Conservation (phyloP, 2,797 vertebrate genomes). For the Telmatherina bonti region DNA sequence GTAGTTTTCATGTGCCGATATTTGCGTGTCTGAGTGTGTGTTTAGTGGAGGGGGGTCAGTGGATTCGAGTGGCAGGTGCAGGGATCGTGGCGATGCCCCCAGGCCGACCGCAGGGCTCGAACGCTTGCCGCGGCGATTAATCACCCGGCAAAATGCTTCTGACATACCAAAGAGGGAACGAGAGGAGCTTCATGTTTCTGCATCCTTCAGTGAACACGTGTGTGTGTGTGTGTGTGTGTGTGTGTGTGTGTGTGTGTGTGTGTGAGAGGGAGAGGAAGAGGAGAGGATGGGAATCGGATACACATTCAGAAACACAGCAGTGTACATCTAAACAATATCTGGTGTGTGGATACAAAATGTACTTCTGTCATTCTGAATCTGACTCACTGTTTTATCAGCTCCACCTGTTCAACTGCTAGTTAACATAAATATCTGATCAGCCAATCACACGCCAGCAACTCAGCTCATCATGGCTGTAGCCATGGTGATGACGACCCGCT, state of each 20-base stretch:
- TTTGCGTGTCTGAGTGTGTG: conserved; percentile 7
- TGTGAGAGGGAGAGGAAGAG: no score
- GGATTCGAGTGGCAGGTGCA: conserved; percentile 76
- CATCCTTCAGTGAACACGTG: conserved; percentile 65
- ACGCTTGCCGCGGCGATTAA: conserved; percentile 72
- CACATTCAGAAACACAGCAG: neutral
- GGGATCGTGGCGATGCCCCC: conserved; percentile 66
- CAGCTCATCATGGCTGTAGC: no score
- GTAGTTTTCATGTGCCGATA: conserved; percentile 21
- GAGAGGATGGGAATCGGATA: neutral
- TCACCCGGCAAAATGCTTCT: conserved; percentile 81
- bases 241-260: conserved; percentile 14
- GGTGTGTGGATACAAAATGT: neutral
- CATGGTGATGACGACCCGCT: no score
- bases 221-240: conserved; percentile 22
- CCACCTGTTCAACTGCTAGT: no score
- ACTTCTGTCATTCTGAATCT: neutral
- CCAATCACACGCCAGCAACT: no score
- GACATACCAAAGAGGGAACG: conserved; percentile 70
- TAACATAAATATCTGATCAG: no score
- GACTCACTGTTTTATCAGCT: neutral
- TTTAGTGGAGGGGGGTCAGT: conserved; percentile 38
- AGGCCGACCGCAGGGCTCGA: conserved; percentile 61
- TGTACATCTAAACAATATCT: neutral
- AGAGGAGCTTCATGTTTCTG: conserved; percentile 60